phyloP scores from a whole-genome alignment of 2,797 vertebrate species.

The Alca torda region DNA sequence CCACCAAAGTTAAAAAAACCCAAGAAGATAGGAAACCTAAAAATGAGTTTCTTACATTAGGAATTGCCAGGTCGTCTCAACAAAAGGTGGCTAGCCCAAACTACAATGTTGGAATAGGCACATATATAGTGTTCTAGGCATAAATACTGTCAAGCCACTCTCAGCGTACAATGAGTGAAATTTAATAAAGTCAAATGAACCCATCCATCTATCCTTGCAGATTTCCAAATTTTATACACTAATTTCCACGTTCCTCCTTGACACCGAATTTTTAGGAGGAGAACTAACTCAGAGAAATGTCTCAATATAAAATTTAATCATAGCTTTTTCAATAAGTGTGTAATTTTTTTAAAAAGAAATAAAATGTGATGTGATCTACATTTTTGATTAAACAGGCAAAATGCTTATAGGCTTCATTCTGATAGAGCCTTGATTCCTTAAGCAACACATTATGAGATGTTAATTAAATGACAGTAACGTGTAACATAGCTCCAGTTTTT shows the following conservation, averaged over 20 bases:
- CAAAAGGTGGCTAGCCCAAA: not conserved
- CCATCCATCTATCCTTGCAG: not conserved
- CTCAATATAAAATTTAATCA: constrained; percentile 50
- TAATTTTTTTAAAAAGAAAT: constrained; percentile 26
- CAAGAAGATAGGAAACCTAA: not conserved
- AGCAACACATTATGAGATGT: constrained; percentile 68
- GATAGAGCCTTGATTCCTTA: constrained; percentile 63
- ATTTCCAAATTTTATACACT: constrained; percentile 26
- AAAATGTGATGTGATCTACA: constrained; percentile 51
- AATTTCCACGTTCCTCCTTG: constrained; percentile 34
- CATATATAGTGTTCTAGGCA: not conserved
- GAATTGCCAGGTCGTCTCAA: not conserved
- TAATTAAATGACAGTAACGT: constrained; percentile 73
- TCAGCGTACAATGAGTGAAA: not conserved
- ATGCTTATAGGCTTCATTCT: constrained; percentile 44
- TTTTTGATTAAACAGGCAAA: constrained; percentile 60
- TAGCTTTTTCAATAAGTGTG: constrained; percentile 36
- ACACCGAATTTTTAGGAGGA: constrained; percentile 27
- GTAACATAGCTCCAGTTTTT: constrained; percentile 59
- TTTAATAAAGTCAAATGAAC: constrained; percentile 21
- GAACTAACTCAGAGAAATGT: constrained; percentile 36
- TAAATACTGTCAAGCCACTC: constrained; percentile 3
- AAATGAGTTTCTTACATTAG: not conserved
- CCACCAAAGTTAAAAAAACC: not conserved
- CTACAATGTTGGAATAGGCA: not conserved